Percentiles rank a stretch among this genome's conserved stretches.
These are phyloP conservation scores for Phasia obesa DNA, from an alignment of 2,888 invertebrate genomes.

Conservation along the genomic window DNA sequence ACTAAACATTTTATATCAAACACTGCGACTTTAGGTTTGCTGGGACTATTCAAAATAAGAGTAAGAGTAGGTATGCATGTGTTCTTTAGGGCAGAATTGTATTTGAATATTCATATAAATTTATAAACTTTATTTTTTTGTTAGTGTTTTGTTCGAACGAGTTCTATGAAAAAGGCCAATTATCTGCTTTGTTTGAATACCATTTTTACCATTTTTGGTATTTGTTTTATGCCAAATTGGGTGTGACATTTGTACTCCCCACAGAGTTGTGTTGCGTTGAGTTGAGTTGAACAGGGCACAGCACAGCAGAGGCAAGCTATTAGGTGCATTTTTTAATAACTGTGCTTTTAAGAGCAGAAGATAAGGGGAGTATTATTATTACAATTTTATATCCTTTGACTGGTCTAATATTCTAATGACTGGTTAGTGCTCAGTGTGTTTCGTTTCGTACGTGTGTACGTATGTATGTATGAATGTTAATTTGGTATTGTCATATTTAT, in stretches of 20 bases:
- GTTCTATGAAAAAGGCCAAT: slow-evolving; percentile 6
- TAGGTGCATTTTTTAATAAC: background rate
- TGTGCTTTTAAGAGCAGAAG: background rate
- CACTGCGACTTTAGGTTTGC: background rate
- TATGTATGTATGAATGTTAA: too few species aligned
- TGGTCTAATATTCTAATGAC: too few species aligned
- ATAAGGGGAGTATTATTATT: too few species aligned
- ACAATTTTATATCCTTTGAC: too few species aligned
- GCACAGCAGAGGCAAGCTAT: too few species aligned
- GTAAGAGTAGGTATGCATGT: background rate
- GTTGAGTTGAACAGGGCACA: background rate
- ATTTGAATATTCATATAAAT: slow-evolving; percentile 33
- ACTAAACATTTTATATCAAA: background rate
- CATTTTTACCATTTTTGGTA: slow-evolving; percentile 32
- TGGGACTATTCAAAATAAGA: background rate
- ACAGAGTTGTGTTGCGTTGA: background rate
- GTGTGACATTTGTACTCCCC: slow-evolving; percentile 46
- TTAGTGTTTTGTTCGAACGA: background rate
- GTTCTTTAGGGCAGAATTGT: background rate
- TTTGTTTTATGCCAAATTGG: slow-evolving; percentile 56
- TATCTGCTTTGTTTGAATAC: slow-evolving; percentile 12
- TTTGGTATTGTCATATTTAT: too few species aligned
- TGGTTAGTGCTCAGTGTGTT: too few species aligned
- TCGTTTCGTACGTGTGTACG: too few species aligned
- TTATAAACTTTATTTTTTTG: slow-evolving; percentile 12